Evolutionary conservation across 2,888 invertebrate species (phyloP), one percentile per base, ranked within the genome.

Genomic region (Geotrupes spiniger): DNA sequence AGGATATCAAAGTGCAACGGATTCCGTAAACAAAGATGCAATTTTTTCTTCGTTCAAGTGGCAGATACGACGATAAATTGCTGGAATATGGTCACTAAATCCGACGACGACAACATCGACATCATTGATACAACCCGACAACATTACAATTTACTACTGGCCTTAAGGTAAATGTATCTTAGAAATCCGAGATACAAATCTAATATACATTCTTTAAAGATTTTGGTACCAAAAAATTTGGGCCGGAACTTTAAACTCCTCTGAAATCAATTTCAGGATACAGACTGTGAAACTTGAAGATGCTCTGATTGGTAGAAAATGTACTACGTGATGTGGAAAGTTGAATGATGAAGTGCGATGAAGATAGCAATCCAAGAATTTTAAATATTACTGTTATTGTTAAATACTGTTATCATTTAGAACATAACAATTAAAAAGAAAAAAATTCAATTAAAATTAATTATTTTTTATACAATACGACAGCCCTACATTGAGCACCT

Each of bases 81-180:
- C 58, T 89, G 89, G 87, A 85, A 89, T 64, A 81, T 82, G 1
- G 77, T 73, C 0, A 79, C 80, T 0, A 76, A 82, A 9, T 89
- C 81, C 60, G 76, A 76, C 0, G 69, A 69, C 1, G 73, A 76
- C 40, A 81, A 80, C 65, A 77, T 82, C 17, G 74, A 78, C 46
- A 63, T 81, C 2, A 61, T 82, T 4, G 81, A 1, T 63, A 78
- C 10, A 78, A 88, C 63, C 69, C 70, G 25, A 73, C 78, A 42
- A 81, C 81, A 0, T 67, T 89, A 43, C 89, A 89, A 63, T 90
- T 89, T 62, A 76, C 81, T 1, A 85, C 85, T 61, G 89, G 89
- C 0, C 60, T 89, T 2, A 89, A 89, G 73, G 74, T 72, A 56
- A 51, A n/a, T n/a, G n/a, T n/a, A n/a, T n/a, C n/a, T n/a, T n/a